Base-by-base conservation (phyloP, 2,797 vertebrate species). In the Enteromius unitaeniatus region DNA sequence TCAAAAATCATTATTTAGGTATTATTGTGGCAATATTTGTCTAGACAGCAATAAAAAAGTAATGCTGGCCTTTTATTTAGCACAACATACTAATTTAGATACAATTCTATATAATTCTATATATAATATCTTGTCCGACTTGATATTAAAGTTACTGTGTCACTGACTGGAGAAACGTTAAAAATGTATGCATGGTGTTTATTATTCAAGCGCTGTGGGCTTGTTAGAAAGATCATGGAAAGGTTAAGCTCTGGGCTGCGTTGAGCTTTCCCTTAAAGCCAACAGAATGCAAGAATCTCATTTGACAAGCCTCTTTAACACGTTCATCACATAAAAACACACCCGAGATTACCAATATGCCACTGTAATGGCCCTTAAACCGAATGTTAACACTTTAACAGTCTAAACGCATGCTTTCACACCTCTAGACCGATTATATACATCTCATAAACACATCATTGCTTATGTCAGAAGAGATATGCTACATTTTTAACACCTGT, bases 171-270 rank as follows among this genome's bases (percentile, higher is more conserved):
- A 65, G 19, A 34, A 78, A 34, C 8, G 47, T 79, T 23, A 65
- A 49, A 78, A 79, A 67, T n/a, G 23, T 21, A 49, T n/a, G 26
- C 45, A 49, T 68, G 9, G 47, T 65, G 78, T 53, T 79, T 53
- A 37, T 53, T 79, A 79, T 23, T 68, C 78, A 51, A 53, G 14
- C 8, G 1, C 21, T 68, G 37, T 47, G 34, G 40, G 21, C 26
- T 77, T 76, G 51, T 40, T 40, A 34, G 15, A 45, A 78, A 62
- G 8, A 40, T 69, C 67, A 69, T 42, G 2, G 37, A 69, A 69
- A 69, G 47, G 70, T 73, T 73, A 73, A 64, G 58, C 58, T 45
- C 55, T 64, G n/a, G 58, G 40, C 4, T 78, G 5, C 19, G 4
- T 47, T 28, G 1, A 78, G 1, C 60, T 47, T n/a, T n/a, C 6